Evolutionary conservation across 2,888 invertebrate species (phyloP).

Genomic region (Pristionchus entomophagus): DNA sequence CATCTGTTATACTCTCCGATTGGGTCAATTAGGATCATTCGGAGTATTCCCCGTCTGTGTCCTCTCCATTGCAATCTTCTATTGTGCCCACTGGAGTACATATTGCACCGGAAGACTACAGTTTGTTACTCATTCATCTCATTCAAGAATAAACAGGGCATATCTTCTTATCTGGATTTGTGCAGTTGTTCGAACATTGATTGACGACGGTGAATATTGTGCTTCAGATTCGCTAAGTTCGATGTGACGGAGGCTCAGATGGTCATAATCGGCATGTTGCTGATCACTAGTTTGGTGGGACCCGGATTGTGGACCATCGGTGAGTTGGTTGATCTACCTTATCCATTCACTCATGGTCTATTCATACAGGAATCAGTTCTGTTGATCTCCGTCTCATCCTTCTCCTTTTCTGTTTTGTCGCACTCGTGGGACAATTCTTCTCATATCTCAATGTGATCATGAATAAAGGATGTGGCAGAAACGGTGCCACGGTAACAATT

Average conservation of each 20-base stretch:
- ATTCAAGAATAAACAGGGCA: too few species aligned
- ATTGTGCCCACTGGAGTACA: constrained; percentile 99
- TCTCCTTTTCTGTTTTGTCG: constrained; percentile 24
- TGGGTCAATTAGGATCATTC: constrained; percentile 93
- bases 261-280: constrained; percentile 89
- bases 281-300: constrained; percentile 90
- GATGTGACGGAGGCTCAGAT: constrained; percentile 99
- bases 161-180: too few species aligned
- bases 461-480: constrained; percentile 44
- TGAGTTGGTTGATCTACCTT: background rate
- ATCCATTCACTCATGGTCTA: background rate
- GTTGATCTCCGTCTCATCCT: constrained; percentile 36
- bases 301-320: constrained; percentile 87
- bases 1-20: constrained; percentile 91
- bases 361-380: constrained; percentile 20
- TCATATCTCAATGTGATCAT: constrained; percentile 42
- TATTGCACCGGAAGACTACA: constrained; percentile 88
- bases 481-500: constrained; percentile 37
- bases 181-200: background rate
- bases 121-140: background rate
- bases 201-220: background rate
- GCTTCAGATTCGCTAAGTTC: constrained; percentile 77
- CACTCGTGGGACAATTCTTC: constrained; percentile 16
- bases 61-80: constrained; percentile 94
- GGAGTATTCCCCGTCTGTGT: constrained; percentile 97